phyloP scores from a whole-genome alignment of 2,113 vertebrate genomes.

The Datnioides undecimradiatus region DNA sequence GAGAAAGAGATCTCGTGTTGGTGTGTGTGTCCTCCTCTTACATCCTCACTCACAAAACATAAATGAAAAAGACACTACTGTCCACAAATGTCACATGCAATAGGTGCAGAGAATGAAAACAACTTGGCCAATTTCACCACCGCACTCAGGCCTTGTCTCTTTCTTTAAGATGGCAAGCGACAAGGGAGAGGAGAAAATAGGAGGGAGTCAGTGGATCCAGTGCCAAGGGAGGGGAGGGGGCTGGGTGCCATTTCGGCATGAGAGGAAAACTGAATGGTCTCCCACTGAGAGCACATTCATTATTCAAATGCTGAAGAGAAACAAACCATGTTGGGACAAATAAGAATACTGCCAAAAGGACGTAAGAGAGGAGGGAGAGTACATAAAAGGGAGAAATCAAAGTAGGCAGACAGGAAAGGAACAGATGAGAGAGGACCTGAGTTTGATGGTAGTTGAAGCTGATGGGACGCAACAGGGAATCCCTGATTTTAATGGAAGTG shows the following conservation, averaged over 20 bases:
- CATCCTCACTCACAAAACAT: slow-evolving; percentile 8
- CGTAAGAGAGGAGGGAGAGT: background rate
- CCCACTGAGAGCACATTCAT: slow-evolving; percentile 55
- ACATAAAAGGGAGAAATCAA: slow-evolving; percentile 5
- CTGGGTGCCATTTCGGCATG: slow-evolving; percentile 40
- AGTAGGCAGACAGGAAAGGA: background rate
- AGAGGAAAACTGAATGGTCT: slow-evolving; percentile 49
- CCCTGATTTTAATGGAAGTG: background rate
- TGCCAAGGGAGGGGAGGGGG: background rate
- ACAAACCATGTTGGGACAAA: slow-evolving; percentile 53
- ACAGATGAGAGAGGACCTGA: background rate
- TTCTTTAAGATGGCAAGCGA: slow-evolving; percentile 14
- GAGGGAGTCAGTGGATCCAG: slow-evolving; percentile 9
- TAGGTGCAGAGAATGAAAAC: slow-evolving; percentile 28
- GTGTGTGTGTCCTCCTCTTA: background rate
- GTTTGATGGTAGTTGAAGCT: background rate
- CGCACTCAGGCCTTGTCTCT: background rate
- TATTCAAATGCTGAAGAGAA: slow-evolving; percentile 61
- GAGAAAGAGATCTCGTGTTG: slow-evolving; percentile 11
- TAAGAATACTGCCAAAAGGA: slow-evolving; percentile 34
- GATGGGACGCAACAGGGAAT: background rate
- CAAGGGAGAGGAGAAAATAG: background rate
- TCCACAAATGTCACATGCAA: slow-evolving; percentile 31
- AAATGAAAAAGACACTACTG: slow-evolving; percentile 17
- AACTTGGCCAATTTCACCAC: slow-evolving; percentile 32